A percentile compares a stretch with the other conserved stretches of the same genome.
phyloP scores from a whole-genome alignment of 2,888 invertebrate species.

The Morpho achilles region DNA sequence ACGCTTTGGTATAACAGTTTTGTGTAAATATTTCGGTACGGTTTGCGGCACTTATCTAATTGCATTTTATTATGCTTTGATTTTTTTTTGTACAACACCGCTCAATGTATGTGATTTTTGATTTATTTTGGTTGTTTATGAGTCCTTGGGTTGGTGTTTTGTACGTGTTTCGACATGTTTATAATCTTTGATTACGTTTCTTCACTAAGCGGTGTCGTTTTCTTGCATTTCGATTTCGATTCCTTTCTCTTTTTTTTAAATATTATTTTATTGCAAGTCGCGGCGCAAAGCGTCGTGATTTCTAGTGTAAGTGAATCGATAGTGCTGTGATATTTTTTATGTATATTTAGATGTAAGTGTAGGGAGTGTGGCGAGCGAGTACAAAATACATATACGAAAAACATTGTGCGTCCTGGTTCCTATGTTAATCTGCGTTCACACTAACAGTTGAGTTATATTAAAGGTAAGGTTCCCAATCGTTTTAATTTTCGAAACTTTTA shows the following conservation, averaged over 20 bases:
- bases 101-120: conserved; percentile 14
- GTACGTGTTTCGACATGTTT: background rate
- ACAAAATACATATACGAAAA: conserved; percentile 58
- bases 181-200: background rate
- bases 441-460: background rate
- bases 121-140: background rate
- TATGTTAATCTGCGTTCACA: background rate
- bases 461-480: no score
- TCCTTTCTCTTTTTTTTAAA: conserved; percentile 60
- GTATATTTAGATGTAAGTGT: conserved; percentile 71
- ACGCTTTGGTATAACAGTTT: background rate
- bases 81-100: conserved; percentile 35
- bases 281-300: conserved; percentile 62
- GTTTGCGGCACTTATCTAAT: conserved; percentile 55
- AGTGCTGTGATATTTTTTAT: conserved; percentile 79
- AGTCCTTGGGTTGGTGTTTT: background rate
- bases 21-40: conserved; percentile 44
- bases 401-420: conserved; percentile 17
- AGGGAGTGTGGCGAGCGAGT: conserved; percentile 65
- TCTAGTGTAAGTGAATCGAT: conserved; percentile 77
- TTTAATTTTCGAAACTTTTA: no score
- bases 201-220: conserved; percentile 39
- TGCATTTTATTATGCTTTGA: conserved; percentile 53
- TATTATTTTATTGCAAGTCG: conserved; percentile 41
- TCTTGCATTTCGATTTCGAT: conserved; percentile 68